Base-by-base conservation (phyloP, 2,113 vertebrate species). In the Upupa epops region DNA sequence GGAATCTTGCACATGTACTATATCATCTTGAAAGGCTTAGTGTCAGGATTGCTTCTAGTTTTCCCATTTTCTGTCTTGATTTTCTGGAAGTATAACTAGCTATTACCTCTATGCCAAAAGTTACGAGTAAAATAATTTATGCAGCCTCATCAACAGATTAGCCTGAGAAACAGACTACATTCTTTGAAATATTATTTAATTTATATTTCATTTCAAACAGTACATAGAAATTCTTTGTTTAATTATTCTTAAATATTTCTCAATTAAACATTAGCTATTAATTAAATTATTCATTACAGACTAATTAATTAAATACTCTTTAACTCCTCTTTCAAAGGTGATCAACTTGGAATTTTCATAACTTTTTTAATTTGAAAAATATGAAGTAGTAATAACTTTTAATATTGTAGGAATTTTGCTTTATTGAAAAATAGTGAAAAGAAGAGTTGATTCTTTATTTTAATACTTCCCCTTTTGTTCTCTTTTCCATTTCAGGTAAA, bases 401-500 rank as follows among this genome's bases (percentile, higher is more conserved):
- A 72, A 6, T 64, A 37, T 42, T 13, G 11, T 2, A 48, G 2
- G 3, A 13, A 29, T 79, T 75, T 79, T 84, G 7, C 3, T 77
- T 80, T 28, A 51, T 34, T 70, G 3, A 11, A 83, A 65, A 71
- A 87, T n/a, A 64, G 17, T 22, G 2, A 89, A 77, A 68, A 42
- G 22, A 55, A 31, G 37, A 46, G 3, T 55, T 65, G 18, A 28
- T 34, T 29, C 55, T 29, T 69, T 74, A 45, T 70, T 42, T 90
- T 60, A 66, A 79, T 32, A 58, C 3, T 8, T 63, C 49, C 0
- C n/a, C 12, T 81, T 78, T 84, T 88, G 2, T 83, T 90, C 10
- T 56, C 82, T 76, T 73, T 88, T 58, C 11, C 7, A 25, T 73
- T 92, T 88, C 75, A 93, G 91, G n/a, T 63, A 59, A 89, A 76